Evolutionary conservation across 2,888 invertebrate genomes (phyloP).

Genomic region (Drosophila kuntzei): DNA sequence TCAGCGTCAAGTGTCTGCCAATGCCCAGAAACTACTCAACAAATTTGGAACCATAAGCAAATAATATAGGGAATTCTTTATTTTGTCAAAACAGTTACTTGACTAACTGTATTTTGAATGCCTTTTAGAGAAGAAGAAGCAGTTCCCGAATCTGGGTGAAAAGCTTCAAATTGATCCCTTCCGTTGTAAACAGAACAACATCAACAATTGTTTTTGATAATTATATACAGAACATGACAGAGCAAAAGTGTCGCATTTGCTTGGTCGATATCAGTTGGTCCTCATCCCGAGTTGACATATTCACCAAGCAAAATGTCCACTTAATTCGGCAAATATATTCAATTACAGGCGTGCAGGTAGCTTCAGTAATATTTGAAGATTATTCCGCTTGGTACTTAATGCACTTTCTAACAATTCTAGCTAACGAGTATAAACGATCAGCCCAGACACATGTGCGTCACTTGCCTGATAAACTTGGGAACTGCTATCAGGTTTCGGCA

Average conservation of each 20-base stretch:
- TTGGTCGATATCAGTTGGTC: neutral
- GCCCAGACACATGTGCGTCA: slow-evolving; percentile 35
- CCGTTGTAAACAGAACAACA: neutral
- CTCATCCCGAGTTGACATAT: slow-evolving; percentile 28
- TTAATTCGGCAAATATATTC: slow-evolving; percentile 41
- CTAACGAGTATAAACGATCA: slow-evolving; percentile 11
- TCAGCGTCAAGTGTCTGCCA: no score
- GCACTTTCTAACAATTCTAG: neutral
- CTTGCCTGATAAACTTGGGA: slow-evolving; percentile 42
- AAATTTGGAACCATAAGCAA: no score
- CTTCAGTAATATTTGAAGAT: neutral
- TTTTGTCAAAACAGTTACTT: no score
- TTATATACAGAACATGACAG: neutral
- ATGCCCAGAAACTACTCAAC: no score
- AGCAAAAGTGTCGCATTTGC: slow-evolving; percentile 44
- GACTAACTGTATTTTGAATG: slow-evolving; percentile 8
- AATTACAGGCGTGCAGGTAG: slow-evolving; percentile 50
- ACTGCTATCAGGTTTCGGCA: slow-evolving; percentile 47
- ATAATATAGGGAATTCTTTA: no score
- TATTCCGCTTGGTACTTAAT: neutral
- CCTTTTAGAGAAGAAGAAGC: slow-evolving; percentile 22
- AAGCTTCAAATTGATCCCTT: no score
- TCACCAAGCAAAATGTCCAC: slow-evolving; percentile 30
- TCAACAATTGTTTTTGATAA: neutral
- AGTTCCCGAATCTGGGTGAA: neutral